Conservation (phyloP, 2,888 invertebrate genomes). For the Drosophila trichaetosa region DNA sequence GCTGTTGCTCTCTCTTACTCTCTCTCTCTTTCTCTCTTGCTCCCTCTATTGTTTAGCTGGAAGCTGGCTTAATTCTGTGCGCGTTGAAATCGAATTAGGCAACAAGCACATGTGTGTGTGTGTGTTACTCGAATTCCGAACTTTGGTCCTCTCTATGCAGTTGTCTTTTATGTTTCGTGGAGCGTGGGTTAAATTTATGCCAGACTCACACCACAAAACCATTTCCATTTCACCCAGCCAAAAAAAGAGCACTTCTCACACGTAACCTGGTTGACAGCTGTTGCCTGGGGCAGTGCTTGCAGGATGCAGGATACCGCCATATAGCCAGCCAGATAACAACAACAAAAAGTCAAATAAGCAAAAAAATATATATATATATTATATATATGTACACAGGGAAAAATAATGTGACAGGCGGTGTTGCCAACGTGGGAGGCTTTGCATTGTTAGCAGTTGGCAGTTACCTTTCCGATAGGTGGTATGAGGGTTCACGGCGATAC, state of each 20-base stretch:
- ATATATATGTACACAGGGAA: constrained; percentile 9
- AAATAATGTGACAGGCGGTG: constrained; percentile 62
- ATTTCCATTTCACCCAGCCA: background rate
- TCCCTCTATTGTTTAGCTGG: background rate
- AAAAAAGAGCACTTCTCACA: constrained; percentile 43
- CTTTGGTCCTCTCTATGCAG: constrained; percentile 25
- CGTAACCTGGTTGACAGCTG: constrained; percentile 77
- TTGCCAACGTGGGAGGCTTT: constrained; percentile 64
- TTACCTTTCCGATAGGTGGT: constrained; percentile 59
- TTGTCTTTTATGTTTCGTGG: constrained; percentile 49
- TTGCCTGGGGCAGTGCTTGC: constrained; percentile 53
- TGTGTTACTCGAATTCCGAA: constrained; percentile 1
- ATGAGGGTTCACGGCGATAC: constrained; percentile 6
- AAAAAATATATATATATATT: constrained; percentile 24
- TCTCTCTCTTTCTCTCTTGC: background rate
- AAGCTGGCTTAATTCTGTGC: constrained; percentile 66
- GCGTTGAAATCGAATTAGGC: constrained; percentile 73
- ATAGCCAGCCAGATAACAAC: constrained; percentile 52
- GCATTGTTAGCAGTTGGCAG: constrained; percentile 73
- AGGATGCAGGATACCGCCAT: constrained; percentile 42
- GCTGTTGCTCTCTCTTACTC: constrained; percentile 53
- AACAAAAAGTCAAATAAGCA: constrained; percentile 70
- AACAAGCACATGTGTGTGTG: constrained; percentile 32
- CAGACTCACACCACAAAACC: constrained; percentile 13
- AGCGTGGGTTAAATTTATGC: constrained; percentile 61